Evolutionary conservation across 2,113 vertebrate species (phyloP).

Genomic region (Zingel zingel): DNA sequence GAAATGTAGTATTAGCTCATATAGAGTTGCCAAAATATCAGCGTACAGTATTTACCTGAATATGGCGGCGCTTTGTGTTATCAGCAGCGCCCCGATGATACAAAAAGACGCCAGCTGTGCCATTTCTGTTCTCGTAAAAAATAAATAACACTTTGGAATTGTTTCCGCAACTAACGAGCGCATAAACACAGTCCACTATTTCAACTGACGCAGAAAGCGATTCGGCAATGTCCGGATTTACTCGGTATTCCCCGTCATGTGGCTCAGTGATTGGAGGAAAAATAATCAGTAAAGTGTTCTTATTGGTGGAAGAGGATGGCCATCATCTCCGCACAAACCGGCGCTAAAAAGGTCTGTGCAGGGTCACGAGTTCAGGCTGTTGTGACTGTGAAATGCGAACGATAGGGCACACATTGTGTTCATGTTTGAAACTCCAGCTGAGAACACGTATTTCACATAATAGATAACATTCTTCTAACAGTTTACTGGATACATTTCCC

Average conservation of each 20-base stretch:
- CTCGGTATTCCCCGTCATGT: constrained; percentile 22
- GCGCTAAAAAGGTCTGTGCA: background rate
- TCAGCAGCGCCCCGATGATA: constrained; percentile 47
- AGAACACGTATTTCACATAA: background rate
- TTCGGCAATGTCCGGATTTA: constrained; percentile 41
- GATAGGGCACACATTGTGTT: background rate
- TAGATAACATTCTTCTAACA: background rate
- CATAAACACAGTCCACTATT: background rate
- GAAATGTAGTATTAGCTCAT: background rate
- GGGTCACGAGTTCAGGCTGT: constrained; percentile 41
- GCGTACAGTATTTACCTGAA: constrained; percentile 72
- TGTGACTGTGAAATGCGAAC: too few species aligned
- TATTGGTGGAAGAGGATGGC: constrained; percentile 47
- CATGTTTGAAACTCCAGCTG: background rate
- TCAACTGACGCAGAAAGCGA: background rate
- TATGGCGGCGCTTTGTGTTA: constrained; percentile 64
- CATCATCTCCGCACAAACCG: background rate
- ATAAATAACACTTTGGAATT: background rate
- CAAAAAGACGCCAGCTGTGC: constrained; percentile 11
- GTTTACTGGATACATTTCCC: background rate
- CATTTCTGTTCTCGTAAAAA: constrained; percentile 37
- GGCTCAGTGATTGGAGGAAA: constrained; percentile 54
- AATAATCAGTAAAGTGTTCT: background rate
- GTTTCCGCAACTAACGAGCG: background rate
- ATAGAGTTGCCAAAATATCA: background rate